Evolutionary conservation across 2,888 invertebrate species (phyloP).

Genomic region (Epinotia bilunana): DNA sequence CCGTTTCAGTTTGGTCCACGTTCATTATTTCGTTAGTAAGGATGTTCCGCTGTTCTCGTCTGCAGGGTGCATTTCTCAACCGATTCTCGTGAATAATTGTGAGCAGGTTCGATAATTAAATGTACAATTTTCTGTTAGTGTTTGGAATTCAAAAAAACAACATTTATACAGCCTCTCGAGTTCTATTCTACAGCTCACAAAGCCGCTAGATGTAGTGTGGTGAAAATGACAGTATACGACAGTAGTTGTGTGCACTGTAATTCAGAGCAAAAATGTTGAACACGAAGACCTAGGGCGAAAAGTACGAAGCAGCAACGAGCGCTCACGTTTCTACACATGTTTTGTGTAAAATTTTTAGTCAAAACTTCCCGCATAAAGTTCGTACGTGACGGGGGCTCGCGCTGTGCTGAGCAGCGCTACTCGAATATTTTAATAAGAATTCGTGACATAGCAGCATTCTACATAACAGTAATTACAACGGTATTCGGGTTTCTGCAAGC

Average conservation of each 20-base stretch:
- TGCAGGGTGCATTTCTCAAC: too few species aligned
- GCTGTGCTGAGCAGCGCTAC: neutral
- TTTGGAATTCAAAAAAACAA: too few species aligned
- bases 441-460: neutral
- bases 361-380: conserved; percentile 33
- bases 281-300: neutral
- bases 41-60: too few species aligned
- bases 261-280: conserved; percentile 10
- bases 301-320: conserved; percentile 3
- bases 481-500: too few species aligned
- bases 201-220: too few species aligned
- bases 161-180: too few species aligned
- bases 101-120: too few species aligned
- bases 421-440: neutral
- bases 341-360: conserved; percentile 35
- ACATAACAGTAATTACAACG: neutral
- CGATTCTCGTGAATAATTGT: too few species aligned
- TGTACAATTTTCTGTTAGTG: too few species aligned
- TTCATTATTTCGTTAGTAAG: too few species aligned
- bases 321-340: conserved; percentile 23
- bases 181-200: too few species aligned
- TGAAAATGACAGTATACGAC: neutral
- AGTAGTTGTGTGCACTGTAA: neutral
- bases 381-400: conserved; percentile 4
- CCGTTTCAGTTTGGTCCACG: too few species aligned